phyloP scores from a whole-genome alignment of 2,113 vertebrate genomes.

The Alligator sinensis region DNA sequence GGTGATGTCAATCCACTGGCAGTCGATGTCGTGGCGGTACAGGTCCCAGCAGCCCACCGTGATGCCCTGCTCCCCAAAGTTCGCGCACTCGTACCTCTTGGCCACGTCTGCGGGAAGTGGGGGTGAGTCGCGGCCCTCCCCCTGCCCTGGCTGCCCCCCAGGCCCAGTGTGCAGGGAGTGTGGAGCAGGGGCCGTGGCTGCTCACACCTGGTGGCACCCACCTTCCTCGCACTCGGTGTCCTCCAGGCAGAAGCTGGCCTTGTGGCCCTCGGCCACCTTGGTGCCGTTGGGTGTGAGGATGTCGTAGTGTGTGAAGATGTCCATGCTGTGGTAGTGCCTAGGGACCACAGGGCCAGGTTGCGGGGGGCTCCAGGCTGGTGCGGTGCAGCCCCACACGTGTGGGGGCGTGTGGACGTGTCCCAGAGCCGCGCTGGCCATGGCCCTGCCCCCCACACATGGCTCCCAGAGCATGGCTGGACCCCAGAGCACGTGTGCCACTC shows the following conservation, averaged over 20 bases:
- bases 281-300: constrained; percentile 91
- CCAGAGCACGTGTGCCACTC: no score
- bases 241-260: constrained; percentile 98
- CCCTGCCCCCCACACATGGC: no score
- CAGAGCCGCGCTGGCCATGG: no score
- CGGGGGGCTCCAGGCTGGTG: no score
- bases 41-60: constrained; percentile 98
- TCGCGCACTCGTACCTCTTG: constrained; percentile 96
- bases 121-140: background rate
- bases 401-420: no score
- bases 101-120: constrained; percentile 82
- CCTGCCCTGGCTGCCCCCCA: background rate
- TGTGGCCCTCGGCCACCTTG: constrained; percentile 96
- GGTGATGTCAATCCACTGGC: constrained; percentile 98
- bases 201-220: constrained; percentile 7
- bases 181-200: rapidly evolving
- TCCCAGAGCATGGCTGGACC: no score
- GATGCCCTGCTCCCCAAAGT: constrained; percentile 98
- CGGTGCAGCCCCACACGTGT: no score
- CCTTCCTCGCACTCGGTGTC: constrained; percentile 94
- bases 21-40: constrained; percentile 97
- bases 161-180: background rate
- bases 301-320: constrained; percentile 97
- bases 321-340: constrained; percentile 99
- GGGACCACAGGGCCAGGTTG: background rate